phyloP scores from a whole-genome alignment of 1,140 invertebrate genomes.

The Drosophila rufa region DNA sequence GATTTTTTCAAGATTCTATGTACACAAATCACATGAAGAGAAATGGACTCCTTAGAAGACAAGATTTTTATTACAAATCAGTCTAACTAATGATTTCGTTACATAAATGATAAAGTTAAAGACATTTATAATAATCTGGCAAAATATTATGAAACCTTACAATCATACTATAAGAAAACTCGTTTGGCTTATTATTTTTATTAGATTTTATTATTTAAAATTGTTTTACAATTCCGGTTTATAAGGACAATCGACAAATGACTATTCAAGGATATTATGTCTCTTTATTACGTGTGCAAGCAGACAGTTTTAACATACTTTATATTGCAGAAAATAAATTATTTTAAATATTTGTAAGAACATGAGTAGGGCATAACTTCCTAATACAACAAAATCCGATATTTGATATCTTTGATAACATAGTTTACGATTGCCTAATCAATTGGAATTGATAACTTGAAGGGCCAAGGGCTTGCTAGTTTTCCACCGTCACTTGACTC shows the following conservation, averaged over 20 bases:
- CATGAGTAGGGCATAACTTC: background rate
- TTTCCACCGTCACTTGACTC: conserved; percentile 3
- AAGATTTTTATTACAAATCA: background rate
- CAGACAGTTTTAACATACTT: too few relatives aligned
- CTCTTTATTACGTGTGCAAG: background rate
- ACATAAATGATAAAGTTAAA: background rate
- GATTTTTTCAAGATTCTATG: too few relatives aligned
- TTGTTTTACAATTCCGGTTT: background rate
- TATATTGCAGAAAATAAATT: background rate
- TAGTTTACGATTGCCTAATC: background rate
- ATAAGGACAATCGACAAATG: background rate
- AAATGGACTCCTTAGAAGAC: background rate
- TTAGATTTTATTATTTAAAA: background rate
- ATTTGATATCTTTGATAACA: background rate
- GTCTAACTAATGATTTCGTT: background rate
- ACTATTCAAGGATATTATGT: too few relatives aligned
- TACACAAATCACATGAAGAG: too few relatives aligned
- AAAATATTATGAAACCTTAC: background rate
- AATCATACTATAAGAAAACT: background rate
- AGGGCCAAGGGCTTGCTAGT: background rate
- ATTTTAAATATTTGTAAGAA: background rate
- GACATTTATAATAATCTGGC: background rate
- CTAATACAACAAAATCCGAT: background rate
- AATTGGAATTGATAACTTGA: background rate
- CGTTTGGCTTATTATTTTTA: background rate